These are phyloP conservation scores for Julus scandinavius DNA, from an alignment of 2,888 invertebrate species.

Conservation along the genomic window DNA sequence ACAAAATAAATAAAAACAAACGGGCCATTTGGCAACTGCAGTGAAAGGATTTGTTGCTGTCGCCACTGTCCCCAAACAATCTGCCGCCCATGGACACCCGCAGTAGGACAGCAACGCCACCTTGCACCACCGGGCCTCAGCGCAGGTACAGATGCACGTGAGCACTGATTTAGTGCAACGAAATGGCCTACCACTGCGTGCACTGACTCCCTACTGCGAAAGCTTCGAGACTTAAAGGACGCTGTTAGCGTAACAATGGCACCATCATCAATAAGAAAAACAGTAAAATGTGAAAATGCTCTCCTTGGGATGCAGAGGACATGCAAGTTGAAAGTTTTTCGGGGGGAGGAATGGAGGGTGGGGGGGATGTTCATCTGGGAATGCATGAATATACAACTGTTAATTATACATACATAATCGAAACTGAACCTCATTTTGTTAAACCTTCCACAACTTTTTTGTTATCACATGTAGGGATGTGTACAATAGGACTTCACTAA, in stretches of 20 bases:
- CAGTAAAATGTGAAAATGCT: slow-evolving; percentile 6
- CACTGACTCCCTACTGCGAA: slow-evolving; percentile 13
- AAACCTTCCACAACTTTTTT: not conserved
- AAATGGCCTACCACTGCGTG: not conserved
- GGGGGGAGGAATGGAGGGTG: not conserved
- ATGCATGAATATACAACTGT: not conserved
- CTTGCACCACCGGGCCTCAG: not conserved
- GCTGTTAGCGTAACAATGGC: slow-evolving; percentile 35
- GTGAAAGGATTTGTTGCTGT: not conserved
- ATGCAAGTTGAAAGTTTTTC: not conserved
- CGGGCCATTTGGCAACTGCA: not conserved
- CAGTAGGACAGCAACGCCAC: slow-evolving; percentile 9
- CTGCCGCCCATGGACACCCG: not conserved
- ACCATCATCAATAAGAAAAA: slow-evolving; percentile 26
- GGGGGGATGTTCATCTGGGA: not conserved
- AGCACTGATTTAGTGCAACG: slow-evolving; percentile 25
- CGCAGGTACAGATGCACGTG: not conserved
- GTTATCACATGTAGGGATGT: not conserved
- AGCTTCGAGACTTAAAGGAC: not conserved
- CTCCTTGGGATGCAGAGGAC: not conserved
- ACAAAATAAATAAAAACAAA: slow-evolving; percentile 6
- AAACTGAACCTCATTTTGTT: not conserved
- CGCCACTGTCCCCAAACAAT: slow-evolving; percentile 20
- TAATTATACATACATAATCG: not conserved
- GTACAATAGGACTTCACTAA: not conserved